These are phyloP conservation scores for Drosophila neutralis DNA, from an alignment of 2,888 invertebrate species.

Conservation along the genomic window DNA sequence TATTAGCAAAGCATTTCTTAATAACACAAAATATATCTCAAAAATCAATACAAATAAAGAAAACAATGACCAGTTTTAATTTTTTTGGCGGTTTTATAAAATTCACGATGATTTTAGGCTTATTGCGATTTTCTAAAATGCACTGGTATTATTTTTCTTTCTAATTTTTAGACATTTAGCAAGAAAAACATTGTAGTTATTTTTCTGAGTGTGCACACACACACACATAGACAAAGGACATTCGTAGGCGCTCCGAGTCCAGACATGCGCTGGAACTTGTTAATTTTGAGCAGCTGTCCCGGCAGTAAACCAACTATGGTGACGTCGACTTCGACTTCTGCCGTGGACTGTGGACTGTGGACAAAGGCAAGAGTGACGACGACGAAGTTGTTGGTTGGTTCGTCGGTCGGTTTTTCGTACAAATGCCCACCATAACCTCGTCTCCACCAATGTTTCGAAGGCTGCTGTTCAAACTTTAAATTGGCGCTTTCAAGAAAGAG, in stretches of 20 bases:
- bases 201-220: not conserved
- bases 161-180: not conserved
- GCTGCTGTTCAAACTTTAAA: conserved; percentile 56
- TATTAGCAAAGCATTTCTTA: not conserved
- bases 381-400: conserved; percentile 53
- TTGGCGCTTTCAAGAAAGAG: conserved; percentile 56
- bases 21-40: not conserved
- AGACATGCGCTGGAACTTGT: conserved; percentile 76
- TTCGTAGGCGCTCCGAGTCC: conserved; percentile 35
- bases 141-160: not conserved
- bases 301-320: conserved; percentile 63
- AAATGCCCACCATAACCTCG: conserved; percentile 9
- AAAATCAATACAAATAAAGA: not conserved
- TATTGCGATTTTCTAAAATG: not conserved
- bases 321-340: conserved; percentile 5
- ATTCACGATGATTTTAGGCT: not conserved
- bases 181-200: not conserved
- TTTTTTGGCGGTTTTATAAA: not conserved
- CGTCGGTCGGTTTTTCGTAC: conserved; percentile 54
- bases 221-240: conserved; percentile 10
- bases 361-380: conserved; percentile 43
- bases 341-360: conserved; percentile 20
- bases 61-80: not conserved
- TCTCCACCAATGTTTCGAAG: conserved; percentile 20
- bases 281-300: conserved; percentile 79